Percentiles rank a stretch among this genome's conserved stretches.
Conservation (phyloP, 2,888 invertebrate genomes). For the Sepioteuthis lessoniana region DNA sequence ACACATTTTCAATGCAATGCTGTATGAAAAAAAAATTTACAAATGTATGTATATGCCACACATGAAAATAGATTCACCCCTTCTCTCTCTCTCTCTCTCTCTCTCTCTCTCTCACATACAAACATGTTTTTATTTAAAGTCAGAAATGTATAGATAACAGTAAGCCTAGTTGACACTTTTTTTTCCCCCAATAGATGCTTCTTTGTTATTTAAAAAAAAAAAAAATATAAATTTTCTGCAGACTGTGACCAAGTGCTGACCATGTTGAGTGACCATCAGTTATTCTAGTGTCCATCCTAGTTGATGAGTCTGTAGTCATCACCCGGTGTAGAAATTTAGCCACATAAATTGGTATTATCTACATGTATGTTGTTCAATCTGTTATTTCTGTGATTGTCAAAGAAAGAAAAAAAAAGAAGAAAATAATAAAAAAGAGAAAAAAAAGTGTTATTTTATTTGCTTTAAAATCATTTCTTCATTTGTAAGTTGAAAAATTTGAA, state of each 20-base stretch:
- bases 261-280: slow-evolving; percentile 20
- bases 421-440: not conserved
- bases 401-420: no score
- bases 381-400: slow-evolving; percentile 10
- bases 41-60: not conserved
- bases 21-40: not conserved
- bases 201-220: not conserved
- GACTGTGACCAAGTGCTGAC: slow-evolving; percentile 33
- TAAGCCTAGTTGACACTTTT: not conserved
- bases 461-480: not conserved
- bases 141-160: not conserved
- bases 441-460: not conserved
- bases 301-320: slow-evolving; percentile 13
- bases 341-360: not conserved
- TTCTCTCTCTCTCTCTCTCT: not conserved
- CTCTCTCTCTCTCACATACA: not conserved
- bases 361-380: not conserved
- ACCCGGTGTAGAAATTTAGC: not conserved
- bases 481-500: not conserved
- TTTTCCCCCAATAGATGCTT: not conserved
- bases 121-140: not conserved
- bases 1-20: not conserved
- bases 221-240: not conserved
- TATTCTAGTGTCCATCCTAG: slow-evolving; percentile 33
- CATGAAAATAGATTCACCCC: not conserved